Conservation (phyloP, 2,888 invertebrate genomes). For the Mellilla xanthometata region DNA sequence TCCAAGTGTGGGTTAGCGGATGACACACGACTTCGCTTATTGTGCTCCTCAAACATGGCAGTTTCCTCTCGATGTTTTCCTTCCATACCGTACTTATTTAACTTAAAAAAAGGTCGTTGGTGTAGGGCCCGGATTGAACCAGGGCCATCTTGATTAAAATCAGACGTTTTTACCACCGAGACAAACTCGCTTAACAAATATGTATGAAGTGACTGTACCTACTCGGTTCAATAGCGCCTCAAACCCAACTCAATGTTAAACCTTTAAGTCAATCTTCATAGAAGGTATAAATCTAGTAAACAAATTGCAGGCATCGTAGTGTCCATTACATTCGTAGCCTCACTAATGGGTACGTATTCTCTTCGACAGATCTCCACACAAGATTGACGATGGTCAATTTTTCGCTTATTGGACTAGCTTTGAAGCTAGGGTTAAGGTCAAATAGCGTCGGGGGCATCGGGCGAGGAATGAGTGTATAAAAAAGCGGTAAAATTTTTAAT, state of each 20-base stretch:
- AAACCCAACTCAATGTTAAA: slow-evolving; percentile 3
- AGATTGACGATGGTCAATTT: slow-evolving; percentile 54
- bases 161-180: too few species aligned
- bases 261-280: slow-evolving; percentile 16
- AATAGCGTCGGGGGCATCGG: slow-evolving; percentile 44
- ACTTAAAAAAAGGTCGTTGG: too few species aligned
- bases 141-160: too few species aligned
- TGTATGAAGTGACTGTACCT: too few species aligned
- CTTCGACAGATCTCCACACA: slow-evolving; percentile 44
- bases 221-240: neutral
- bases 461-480: slow-evolving; percentile 3
- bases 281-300: slow-evolving; percentile 34
- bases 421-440: slow-evolving; percentile 63
- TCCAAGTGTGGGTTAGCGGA: too few species aligned
- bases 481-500: too few species aligned
- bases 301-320: slow-evolving; percentile 30
- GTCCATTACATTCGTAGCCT: slow-evolving; percentile 32
- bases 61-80: too few species aligned
- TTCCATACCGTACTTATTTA: too few species aligned
- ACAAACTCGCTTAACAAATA: too few species aligned
- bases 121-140: too few species aligned
- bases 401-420: slow-evolving; percentile 56
- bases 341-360: slow-evolving; percentile 33
- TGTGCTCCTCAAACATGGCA: too few species aligned
- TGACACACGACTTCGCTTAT: too few species aligned